Base-by-base conservation (phyloP, 2,113 vertebrate genomes). In the Thamnaconus septentrionalis region DNA sequence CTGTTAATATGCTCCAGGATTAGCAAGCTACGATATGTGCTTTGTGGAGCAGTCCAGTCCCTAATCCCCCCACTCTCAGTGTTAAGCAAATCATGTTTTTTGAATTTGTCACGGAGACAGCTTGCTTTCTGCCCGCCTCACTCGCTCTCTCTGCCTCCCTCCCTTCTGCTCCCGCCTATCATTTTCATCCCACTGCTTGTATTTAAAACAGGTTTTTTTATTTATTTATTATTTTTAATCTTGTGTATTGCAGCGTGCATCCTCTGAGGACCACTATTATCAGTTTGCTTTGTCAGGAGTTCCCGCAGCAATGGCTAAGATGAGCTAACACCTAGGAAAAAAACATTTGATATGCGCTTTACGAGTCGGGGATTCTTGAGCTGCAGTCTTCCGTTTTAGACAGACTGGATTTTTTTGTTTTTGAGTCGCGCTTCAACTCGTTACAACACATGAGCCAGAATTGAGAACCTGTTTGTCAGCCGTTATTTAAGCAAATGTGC, bases 1-100 rank as follows among this genome's bases (percentile, higher is more conserved):
- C 53, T 84, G 76, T 82, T 87, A 87, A 77, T 87, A 75, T 85
- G 76, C 80, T 83, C 71, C 41, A 70, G 83, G 86, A 90, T 90
- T 87, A 90, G 76, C 86, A 81, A 56, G 59, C 66, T 9, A 58
- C 52, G 59, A 67, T 74, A 7, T 62, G 53, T 63, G 48, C 73
- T 53, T 69, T 62, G 64, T 31, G 41, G 56, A 75, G 64, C 65
- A 42, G 80, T 69, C 76, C 76, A 73, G 56, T 75, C 48, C 18
- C 54, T 82, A 79, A 88, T 86, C 61, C 73, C 4, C 7, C 44
- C 44, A 5, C 7, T 45, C 44, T 49, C 59, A 67, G 76, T 59
- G 62, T 60, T 72, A 44, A 50, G 71, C 52, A 78, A 81, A 79
- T 79, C 68, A 74, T 59, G 57, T 66, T 78, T 79, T 79, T 49